Conservation (phyloP, 2,113 vertebrate genomes). For the Telmatochromis brichardi region DNA sequence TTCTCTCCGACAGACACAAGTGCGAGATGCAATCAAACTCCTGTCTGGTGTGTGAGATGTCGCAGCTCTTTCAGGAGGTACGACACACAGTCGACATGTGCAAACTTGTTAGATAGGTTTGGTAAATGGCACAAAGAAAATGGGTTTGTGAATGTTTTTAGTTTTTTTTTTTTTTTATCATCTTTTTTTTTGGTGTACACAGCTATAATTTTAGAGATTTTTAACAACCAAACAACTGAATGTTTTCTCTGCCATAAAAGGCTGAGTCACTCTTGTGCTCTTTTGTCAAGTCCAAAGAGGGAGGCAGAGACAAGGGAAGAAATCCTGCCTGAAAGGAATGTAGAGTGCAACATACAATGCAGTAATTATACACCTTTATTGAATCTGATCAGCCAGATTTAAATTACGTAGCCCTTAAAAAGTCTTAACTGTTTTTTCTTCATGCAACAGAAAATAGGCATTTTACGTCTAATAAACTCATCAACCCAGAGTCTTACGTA, state of each 20-base stretch:
- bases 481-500: constrained; percentile 12
- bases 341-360: not conserved
- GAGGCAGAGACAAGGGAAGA: not conserved
- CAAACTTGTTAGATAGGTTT: not conserved
- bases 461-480: constrained; percentile 20
- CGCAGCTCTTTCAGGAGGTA: constrained; percentile 97
- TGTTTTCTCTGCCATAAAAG: constrained; percentile 2
- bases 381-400: not conserved
- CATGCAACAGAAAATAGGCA: not conserved
- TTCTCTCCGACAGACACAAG: constrained; percentile 96
- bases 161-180: not conserved
- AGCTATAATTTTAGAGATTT: not conserved
- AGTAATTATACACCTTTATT: not conserved
- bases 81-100: constrained; percentile 1
- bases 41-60: constrained; percentile 98
- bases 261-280: constrained; percentile 39
- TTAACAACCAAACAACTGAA: not conserved
- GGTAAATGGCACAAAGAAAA: not conserved
- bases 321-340: constrained; percentile 11
- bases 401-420: not conserved
- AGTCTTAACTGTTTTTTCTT: not conserved
- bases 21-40: constrained; percentile 99
- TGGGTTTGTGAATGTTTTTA: not conserved
- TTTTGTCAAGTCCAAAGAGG: constrained; percentile 10
- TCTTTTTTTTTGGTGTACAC: not conserved